phyloP scores from a whole-genome alignment of 2,113 vertebrate species.

The Podarcis raffonei region DNA sequence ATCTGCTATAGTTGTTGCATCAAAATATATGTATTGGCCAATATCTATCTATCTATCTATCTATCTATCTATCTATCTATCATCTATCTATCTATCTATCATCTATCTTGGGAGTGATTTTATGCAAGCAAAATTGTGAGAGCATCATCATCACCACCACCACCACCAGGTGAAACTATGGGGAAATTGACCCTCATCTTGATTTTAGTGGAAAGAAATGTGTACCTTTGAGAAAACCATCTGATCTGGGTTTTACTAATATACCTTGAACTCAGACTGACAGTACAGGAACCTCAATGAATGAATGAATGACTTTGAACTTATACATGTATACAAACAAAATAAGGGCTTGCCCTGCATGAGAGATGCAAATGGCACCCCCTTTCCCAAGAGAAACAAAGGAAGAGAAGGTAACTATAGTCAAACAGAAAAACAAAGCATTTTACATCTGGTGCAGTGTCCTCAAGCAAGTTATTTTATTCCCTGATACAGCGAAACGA shows the following conservation, averaged over 20 bases:
- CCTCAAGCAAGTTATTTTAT: conserved; percentile 45
- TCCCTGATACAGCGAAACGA: conserved; percentile 42
- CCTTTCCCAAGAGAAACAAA: conserved; percentile 9
- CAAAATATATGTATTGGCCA: no score
- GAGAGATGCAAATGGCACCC: neutral
- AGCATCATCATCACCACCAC: neutral
- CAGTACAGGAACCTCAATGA: neutral
- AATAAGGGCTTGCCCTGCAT: neutral
- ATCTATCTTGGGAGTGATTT: neutral
- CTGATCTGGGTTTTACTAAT: neutral
- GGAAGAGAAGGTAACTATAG: neutral
- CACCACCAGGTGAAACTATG: neutral
- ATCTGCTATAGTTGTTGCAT: no score
- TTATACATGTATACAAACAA: neutral
- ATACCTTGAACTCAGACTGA: neutral
- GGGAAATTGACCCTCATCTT: neutral
- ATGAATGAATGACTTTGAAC: neutral
- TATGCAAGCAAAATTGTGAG: neutral
- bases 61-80: no score
- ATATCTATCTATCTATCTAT: no score
- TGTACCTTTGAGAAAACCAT: neutral
- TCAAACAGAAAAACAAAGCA: conserved; percentile 16
- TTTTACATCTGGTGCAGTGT: conserved; percentile 27
- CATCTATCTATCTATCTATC: no score
- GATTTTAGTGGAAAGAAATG: neutral